These are phyloP conservation scores for Formica aserva DNA, from an alignment of 2,888 invertebrate species.

Conservation along the genomic window DNA sequence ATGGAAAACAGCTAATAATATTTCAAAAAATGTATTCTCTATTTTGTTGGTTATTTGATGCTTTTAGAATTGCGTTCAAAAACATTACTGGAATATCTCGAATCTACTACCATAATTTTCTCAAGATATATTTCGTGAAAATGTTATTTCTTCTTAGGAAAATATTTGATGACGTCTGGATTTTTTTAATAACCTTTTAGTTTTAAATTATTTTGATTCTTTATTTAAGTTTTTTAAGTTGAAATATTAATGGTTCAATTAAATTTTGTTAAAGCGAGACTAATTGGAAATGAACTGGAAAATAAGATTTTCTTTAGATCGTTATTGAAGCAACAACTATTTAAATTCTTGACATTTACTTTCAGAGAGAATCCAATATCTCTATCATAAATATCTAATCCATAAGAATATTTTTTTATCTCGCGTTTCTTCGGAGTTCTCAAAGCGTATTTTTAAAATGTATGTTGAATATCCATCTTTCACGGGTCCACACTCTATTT, in stretches of 20 bases:
- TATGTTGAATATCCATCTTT: slow-evolving; percentile 41
- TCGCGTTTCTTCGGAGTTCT: not conserved
- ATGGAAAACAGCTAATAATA: not conserved
- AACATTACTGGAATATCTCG: not conserved
- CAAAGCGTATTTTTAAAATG: slow-evolving; percentile 7
- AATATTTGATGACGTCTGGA: not conserved
- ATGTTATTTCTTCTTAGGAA: not conserved
- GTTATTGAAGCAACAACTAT: not conserved
- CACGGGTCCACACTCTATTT: slow-evolving; percentile 59
- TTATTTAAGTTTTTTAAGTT: not conserved
- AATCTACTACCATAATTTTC: not conserved
- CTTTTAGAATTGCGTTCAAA: slow-evolving; percentile 27
- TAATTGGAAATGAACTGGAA: not conserved
- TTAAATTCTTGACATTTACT: not conserved
- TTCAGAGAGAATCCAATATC: not conserved
- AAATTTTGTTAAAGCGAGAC: not conserved
- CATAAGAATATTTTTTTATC: not conserved
- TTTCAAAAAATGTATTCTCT: slow-evolving; percentile 12
- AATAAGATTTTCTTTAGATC: not conserved
- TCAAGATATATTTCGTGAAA: not conserved
- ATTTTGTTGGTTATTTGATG: not conserved
- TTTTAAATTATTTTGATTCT: not conserved
- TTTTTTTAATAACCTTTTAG: not conserved
- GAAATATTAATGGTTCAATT: slow-evolving; percentile 15
- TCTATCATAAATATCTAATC: not conserved